Percentiles rank a stretch among this genome's conserved stretches.
Conservation (phyloP, 2,113 vertebrate species). For the Rutilus rutilus region DNA sequence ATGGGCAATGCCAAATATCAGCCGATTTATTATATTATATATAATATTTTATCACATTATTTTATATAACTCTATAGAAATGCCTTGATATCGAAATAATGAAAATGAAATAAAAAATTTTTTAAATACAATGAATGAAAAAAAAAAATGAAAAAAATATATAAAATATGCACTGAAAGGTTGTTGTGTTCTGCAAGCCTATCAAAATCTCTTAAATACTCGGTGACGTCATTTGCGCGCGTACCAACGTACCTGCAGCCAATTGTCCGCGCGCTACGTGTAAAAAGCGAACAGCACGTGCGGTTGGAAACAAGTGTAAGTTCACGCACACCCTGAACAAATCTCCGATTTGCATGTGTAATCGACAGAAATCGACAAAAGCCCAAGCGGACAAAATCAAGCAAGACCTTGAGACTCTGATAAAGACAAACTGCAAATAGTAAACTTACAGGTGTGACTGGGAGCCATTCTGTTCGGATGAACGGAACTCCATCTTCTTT, state of each 20-base stretch:
- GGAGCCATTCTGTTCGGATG: conserved; percentile 39
- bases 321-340: neutral
- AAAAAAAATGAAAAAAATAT: too few species aligned
- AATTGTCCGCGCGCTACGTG: neutral
- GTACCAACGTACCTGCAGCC: neutral
- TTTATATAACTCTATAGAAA: neutral
- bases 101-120: neutral
- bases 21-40: neutral
- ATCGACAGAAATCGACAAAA: neutral
- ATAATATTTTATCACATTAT: too few species aligned
- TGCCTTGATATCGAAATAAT: neutral
- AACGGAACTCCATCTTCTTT: conserved; percentile 35
- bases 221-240: neutral
- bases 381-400: neutral
- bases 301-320: neutral
- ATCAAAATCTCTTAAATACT: neutral
- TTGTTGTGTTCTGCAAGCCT: neutral
- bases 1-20: neutral
- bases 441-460: conserved; percentile 53
- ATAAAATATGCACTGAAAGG: neutral
- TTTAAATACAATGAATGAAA: neutral
- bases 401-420: too few species aligned
- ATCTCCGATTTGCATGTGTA: neutral
- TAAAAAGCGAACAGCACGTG: neutral
- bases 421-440: neutral